Base-by-base conservation (phyloP, 2,797 vertebrate genomes). In the Muscicapa striata region DNA sequence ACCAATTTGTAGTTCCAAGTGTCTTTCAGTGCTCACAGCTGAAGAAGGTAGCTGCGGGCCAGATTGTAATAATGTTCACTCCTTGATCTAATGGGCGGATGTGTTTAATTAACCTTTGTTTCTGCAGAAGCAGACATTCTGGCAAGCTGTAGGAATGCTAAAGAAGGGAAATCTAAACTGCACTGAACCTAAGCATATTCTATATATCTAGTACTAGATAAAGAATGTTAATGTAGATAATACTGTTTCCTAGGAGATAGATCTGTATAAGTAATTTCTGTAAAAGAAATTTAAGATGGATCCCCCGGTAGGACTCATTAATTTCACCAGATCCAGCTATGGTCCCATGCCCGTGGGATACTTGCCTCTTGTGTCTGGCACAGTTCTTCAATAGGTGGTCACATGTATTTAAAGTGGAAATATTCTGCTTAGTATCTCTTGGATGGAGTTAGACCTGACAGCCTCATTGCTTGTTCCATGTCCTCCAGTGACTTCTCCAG, bases 81-180 rank as follows among this genome's bases (percentile, higher is more conserved):
- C 77, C 89, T 89, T 94, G 93, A 76, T 91, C 85, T 94, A 88
- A 96, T 93, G 89, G 95, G 93, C 13, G 77, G 95, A 96, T 96
- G 83, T 93, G 89, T 96, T 96, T 97, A 97, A 96, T 95, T 96
- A 97, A 97, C 94, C 87, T 94, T 94, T 94, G 80, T 91, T 94
- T 93, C 94, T 88, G 83, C 80, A 90, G 94, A 90, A 96, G 74
- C 85, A 96, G 87, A 82, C 91, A 43, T 96, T 91, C 91, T 96
- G 95, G 93, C 87, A 96, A 92, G 87, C 75, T 69, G 76, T 63
- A 90, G 83, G 87, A 96, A 94, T 84, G 80, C 77, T 91, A 57
- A 87, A 88, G 80, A 59, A 95, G 77, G 59, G 63, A 91, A 91
- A 84, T 84, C 43, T 87, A 58, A 89, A 76, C 80, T 91, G 70